Base-by-base conservation (phyloP, 1,140 invertebrate genomes). In the Zaprionus tsacasi region DNA sequence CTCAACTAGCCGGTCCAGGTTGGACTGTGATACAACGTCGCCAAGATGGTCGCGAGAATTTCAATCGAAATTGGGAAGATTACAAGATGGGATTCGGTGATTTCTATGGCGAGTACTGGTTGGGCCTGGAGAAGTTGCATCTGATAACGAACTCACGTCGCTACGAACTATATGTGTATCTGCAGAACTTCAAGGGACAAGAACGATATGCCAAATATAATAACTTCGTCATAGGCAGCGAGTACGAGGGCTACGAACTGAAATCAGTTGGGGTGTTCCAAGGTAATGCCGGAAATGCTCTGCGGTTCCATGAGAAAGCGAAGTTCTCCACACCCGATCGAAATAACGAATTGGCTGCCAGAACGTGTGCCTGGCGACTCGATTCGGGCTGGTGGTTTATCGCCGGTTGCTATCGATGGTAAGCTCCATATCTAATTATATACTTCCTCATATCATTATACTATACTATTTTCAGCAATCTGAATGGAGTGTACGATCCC, bases 301-400 rank as follows among this genome's bases (percentile, higher is more conserved):
- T 13, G 6, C 35, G 73, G 57, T 43, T 57, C 0, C 70, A 73
- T 17, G 12, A 10, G 13, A 43, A 21, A 11, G 35, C 8, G 15
- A 45, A 64, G 27, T 77, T 77, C 21, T 57, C 52, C 0, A 72
- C 70, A 10, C 40, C 43, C 10, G 70, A 72, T 65, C 60, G 54
- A 10, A 33, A 58, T 12, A 3, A 33, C 6, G 45, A 65, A 10
- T 35, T 43, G 15, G 21, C 3, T 1, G 2, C 8, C 1, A 57
- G 61, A 50, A 8, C 45, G 12, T 77, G 75, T 52, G 75, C 64
- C 1, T 5, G 25, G 15, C 1, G 0, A 7, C 57, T 21, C 17
- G 17, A 64, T 5, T 72, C 70, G 17, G 70, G 70, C 3, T 77
- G 75, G 75, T 77, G 75, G 75, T 77, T 71, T 4, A 38, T 52